Evolutionary conservation across 2,888 invertebrate species (phyloP).

Genomic region (Macrophya alboannulata): DNA sequence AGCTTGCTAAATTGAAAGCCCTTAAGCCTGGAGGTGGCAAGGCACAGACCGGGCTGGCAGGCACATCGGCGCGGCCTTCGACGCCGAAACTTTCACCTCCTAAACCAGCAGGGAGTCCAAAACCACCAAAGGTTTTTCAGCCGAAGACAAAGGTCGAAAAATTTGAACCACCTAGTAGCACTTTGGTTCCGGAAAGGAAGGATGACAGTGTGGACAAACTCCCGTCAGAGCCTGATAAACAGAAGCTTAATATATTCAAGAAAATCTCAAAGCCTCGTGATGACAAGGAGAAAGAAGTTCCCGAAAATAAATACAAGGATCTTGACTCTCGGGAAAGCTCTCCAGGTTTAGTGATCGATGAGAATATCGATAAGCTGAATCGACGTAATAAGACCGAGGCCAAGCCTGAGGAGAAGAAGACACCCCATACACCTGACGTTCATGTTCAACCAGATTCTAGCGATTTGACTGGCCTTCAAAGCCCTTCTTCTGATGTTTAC

Average conservation of each 20-base stretch:
- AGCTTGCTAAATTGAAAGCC: slow-evolving; percentile 81
- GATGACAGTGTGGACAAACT: slow-evolving; percentile 84
- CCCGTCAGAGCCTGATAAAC: slow-evolving; percentile 91
- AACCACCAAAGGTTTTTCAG: slow-evolving; percentile 68
- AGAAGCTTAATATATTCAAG: slow-evolving; percentile 93
- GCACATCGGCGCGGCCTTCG: slow-evolving; percentile 71
- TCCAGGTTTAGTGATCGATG: slow-evolving; percentile 79
- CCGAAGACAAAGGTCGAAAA: slow-evolving; percentile 73
- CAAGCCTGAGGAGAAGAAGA: slow-evolving; percentile 75
- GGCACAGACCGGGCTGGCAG: slow-evolving; percentile 79
- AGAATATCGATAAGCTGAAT: slow-evolving; percentile 73
- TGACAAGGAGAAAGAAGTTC: slow-evolving; percentile 84
- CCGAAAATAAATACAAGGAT: slow-evolving; percentile 78
- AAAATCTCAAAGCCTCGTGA: slow-evolving; percentile 89
- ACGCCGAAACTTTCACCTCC: slow-evolving; percentile 70
- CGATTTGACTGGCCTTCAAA: slow-evolving; percentile 72
- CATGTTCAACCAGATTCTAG: slow-evolving; percentile 66
- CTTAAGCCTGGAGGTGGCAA: slow-evolving; percentile 76
- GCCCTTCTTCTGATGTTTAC: slow-evolving; percentile 78
- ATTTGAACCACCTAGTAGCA: slow-evolving; percentile 44
- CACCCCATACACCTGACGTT: slow-evolving; percentile 76
- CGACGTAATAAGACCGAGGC: slow-evolving; percentile 63
- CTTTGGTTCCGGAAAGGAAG: slow-evolving; percentile 80
- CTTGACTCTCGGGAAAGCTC: slow-evolving; percentile 78
- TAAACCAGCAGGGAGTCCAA: slow-evolving; percentile 69